phyloP scores from a whole-genome alignment of 2,797 vertebrate genomes.

The Hoplostethus atlanticus region DNA sequence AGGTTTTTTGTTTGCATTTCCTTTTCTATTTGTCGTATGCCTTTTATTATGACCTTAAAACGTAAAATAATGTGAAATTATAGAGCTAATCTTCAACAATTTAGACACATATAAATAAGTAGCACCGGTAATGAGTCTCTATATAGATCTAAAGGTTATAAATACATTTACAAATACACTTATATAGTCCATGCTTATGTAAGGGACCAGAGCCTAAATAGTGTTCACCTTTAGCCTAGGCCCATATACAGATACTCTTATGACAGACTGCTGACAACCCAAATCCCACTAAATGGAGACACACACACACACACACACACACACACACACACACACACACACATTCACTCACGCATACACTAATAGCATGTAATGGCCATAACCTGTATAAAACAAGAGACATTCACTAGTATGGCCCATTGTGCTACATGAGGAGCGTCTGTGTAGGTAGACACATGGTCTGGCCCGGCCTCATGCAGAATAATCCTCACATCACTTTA shows the following conservation, averaged over 20 bases:
- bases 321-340: background rate
- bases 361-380: slow-evolving; percentile 40
- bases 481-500: slow-evolving; percentile 77
- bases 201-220: slow-evolving; percentile 26
- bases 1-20: too few species aligned
- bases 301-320: slow-evolving; percentile 11
- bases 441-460: slow-evolving; percentile 61
- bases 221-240: slow-evolving; percentile 48
- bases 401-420: slow-evolving; percentile 17
- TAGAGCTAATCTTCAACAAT: too few species aligned
- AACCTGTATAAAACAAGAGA: slow-evolving; percentile 26
- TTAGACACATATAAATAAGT: background rate
- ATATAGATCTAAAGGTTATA: background rate
- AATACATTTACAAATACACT: background rate
- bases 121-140: background rate
- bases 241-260: slow-evolving; percentile 10
- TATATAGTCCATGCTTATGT: slow-evolving; percentile 37
- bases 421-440: slow-evolving; percentile 32
- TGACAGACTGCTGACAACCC: slow-evolving; percentile 28
- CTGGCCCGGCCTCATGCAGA: slow-evolving; percentile 47
- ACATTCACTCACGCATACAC: background rate
- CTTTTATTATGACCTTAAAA: too few species aligned
- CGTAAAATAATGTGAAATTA: too few species aligned
- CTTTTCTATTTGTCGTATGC: too few species aligned
- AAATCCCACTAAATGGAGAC: slow-evolving; percentile 35